These are phyloP conservation scores for Platycheirus rosarum DNA, from an alignment of 2,888 invertebrate genomes.

Conservation along the genomic window DNA sequence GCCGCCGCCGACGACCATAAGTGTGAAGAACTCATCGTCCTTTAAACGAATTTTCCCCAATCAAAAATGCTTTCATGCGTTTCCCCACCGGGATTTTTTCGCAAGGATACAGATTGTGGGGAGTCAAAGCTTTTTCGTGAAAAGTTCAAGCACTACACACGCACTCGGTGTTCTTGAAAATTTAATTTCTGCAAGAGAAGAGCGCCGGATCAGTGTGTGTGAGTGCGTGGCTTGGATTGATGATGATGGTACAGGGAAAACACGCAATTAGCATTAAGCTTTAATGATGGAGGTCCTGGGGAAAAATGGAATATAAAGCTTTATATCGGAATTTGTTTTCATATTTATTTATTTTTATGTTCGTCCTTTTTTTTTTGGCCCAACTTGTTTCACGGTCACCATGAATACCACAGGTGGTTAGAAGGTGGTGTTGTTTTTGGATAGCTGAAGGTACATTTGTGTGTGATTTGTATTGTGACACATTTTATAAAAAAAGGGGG, in stretches of 20 bases:
- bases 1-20: conserved; percentile 48
- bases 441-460: conserved; percentile 12
- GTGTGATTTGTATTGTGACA: conserved; percentile 20
- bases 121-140: conserved; percentile 80
- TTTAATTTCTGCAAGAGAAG: not conserved
- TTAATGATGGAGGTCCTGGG: conserved; percentile 21
- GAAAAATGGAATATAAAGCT: conserved; percentile 36
- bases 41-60: conserved; percentile 42
- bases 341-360: conserved; percentile 25
- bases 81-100: conserved; percentile 45
- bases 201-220: too few relatives aligned
- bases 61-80: conserved; percentile 26
- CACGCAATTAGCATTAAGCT: conserved; percentile 59
- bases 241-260: conserved; percentile 17
- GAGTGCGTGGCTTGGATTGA: not conserved
- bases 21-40: conserved; percentile 37
- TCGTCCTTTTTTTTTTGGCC: conserved; percentile 16
- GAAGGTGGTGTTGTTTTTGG: conserved; percentile 50
- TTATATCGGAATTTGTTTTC: conserved; percentile 23
- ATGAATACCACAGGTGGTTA: conserved; percentile 73
- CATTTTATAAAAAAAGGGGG: conserved; percentile 14
- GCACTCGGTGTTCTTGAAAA: conserved; percentile 52
- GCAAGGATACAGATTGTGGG: conserved; percentile 35
- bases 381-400: conserved; percentile 69
- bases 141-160: conserved; percentile 65